Evolutionary conservation across 2,888 invertebrate genomes (phyloP).

Genomic region (Agrilus mali): DNA sequence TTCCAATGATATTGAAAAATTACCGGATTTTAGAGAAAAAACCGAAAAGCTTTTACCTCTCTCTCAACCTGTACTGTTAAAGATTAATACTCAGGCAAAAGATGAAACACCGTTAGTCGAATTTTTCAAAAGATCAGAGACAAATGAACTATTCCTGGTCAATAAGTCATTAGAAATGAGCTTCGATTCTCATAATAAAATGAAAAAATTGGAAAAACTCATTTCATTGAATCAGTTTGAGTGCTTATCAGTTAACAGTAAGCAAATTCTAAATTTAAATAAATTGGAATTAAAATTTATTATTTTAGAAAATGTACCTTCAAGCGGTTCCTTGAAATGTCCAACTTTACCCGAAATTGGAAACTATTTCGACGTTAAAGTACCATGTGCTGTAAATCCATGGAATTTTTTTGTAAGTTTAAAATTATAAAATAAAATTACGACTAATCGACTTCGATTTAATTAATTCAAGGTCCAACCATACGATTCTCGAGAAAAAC

Average conservation of each 20-base stretch:
- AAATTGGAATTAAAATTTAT: neutral
- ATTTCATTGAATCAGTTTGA: conserved; percentile 16
- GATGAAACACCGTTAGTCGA: conserved; percentile 42
- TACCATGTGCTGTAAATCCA: conserved; percentile 67
- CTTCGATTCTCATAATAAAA: conserved; percentile 17
- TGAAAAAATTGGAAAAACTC: conserved; percentile 14
- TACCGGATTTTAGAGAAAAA: conserved; percentile 25
- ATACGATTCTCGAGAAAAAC: conserved; percentile 30
- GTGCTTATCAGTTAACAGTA: conserved; percentile 1
- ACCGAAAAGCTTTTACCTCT: conserved; percentile 37
- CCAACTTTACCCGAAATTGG: conserved; percentile 37
- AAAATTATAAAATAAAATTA: conserved; percentile 1
- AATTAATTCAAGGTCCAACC: conserved; percentile 38
- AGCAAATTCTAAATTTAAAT: neutral
- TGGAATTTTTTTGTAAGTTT: conserved; percentile 52
- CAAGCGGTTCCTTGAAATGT: conserved; percentile 27
- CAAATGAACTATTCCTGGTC: conserved; percentile 52
- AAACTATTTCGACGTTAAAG: conserved; percentile 54
- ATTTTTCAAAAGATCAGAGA: conserved; percentile 54
- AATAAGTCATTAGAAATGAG: conserved; percentile 57
- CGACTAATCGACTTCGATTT: conserved; percentile 1
- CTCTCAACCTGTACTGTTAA: conserved; percentile 45
- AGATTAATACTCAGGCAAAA: conserved; percentile 26
- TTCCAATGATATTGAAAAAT: neutral
- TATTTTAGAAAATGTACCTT: conserved; percentile 23